Evolutionary conservation across 2,888 invertebrate genomes (phyloP), one percentile per base, ranked within the genome.

Genomic region (Exephanes ischioxanthus): DNA sequence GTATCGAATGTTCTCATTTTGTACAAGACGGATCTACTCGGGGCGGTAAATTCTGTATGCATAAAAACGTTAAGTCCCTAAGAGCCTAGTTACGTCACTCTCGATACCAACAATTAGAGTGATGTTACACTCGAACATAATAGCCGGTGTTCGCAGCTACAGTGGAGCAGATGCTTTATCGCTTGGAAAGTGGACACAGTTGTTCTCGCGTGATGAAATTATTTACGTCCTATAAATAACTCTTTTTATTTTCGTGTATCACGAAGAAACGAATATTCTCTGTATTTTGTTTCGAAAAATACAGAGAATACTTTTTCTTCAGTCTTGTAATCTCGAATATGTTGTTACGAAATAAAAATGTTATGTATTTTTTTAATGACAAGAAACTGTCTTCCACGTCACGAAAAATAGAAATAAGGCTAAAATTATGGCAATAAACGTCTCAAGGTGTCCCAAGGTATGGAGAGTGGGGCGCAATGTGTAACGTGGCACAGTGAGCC

Each of bases 211-310:
- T 61, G 61, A 61, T 63, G 58, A 51, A 84, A 84, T 84, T 80
- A 76, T 76, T 76, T 77, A 80, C 72, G 67, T n/a, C n/a, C n/a
- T n/a, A n/a, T n/a, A 75, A 19, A 55, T 26, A 11, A 11, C n/a
- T 33, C 30, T 30, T 22, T 70, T 48, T 41, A 70, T 67, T 45
- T 26, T 22, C 26, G 41, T 75, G 55, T 22, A 48, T 2, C 26
- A 16, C 22, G 70, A 70, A 51, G 48, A 71, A 33, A 61, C 26
- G 16, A 30, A 58, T 33, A n/a, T n/a, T n/a, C n/a, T n/a, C n/a
- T n/a, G n/a, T n/a, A n/a, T n/a, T n/a, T n/a, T n/a, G n/a, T n/a
- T n/a, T n/a, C n/a, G n/a, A n/a, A n/a, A n/a, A n/a, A n/a, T n/a
- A n/a, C n/a, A n/a, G n/a, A n/a, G n/a, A n/a, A n/a, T n/a, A n/a